Percentiles rank a stretch among this genome's conserved stretches.
phyloP scores from a whole-genome alignment of 2,888 invertebrate genomes.

The Liposcelis brunnea region DNA sequence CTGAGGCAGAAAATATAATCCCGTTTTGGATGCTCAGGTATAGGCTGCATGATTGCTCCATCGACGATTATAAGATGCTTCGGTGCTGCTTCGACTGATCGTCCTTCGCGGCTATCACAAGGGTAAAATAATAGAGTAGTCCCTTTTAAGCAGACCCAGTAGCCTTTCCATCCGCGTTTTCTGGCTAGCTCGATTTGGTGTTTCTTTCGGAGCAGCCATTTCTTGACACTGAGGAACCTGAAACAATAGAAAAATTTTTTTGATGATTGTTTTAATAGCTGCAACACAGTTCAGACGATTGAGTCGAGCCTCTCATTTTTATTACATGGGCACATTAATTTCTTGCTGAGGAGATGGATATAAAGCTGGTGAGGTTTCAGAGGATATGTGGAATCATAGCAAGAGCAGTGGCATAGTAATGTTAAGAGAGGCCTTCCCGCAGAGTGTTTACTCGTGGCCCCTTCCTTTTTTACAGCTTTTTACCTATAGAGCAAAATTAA shows the following conservation, averaged over 20 bases:
- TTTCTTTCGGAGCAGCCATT: constrained; percentile 92
- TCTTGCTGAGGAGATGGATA: no score
- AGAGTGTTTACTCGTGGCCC: no score
- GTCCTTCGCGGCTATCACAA: constrained; percentile 79
- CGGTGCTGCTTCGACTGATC: constrained; percentile 81
- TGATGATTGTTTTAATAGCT: no score
- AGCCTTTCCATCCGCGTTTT: constrained; percentile 94
- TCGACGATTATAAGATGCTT: constrained; percentile 92
- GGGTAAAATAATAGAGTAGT: constrained; percentile 92
- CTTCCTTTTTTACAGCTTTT: no score
- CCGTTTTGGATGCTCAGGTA: constrained; percentile 96
- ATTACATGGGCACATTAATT: no score
- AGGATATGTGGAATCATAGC: no score
- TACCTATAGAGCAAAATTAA: no score
- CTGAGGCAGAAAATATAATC: constrained; percentile 97
- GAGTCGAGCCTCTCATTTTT: no score
- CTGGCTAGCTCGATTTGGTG: constrained; percentile 92
- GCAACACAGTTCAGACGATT: no score
- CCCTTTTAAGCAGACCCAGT: constrained; percentile 96
- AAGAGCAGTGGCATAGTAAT: no score
- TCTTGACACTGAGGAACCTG: constrained; percentile 94
- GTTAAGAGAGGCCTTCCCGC: no score
- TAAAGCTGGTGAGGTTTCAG: no score
- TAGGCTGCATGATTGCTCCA: constrained; percentile 94
- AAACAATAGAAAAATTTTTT: constrained; percentile 19